A percentile compares a stretch with the other conserved stretches of the same genome.
phyloP scores from a whole-genome alignment of 2,113 vertebrate genomes.

The Coptodon bakossiorum region DNA sequence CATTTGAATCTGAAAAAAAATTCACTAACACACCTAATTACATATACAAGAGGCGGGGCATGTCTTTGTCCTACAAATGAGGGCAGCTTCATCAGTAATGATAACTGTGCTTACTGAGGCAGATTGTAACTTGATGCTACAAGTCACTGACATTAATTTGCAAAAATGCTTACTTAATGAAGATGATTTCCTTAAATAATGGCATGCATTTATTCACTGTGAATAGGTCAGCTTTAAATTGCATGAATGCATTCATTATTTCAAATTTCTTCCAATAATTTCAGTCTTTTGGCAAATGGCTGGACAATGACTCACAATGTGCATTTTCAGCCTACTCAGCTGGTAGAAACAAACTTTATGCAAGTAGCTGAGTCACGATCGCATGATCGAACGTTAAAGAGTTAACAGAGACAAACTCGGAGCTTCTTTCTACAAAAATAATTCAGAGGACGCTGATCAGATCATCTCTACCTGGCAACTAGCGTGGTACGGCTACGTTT shows the following conservation, averaged over 20 bases:
- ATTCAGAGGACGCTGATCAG: not conserved
- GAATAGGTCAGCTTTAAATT: slow-evolving; percentile 42
- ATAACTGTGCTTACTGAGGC: slow-evolving; percentile 44
- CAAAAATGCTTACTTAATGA: slow-evolving; percentile 58
- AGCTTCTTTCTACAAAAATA: not conserved
- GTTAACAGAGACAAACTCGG: not conserved
- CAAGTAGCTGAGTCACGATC: not conserved
- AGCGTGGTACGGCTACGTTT: not conserved
- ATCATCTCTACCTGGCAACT: not conserved
- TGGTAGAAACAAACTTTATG: slow-evolving; percentile 10
- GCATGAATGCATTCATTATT: slow-evolving; percentile 45
- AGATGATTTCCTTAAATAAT: slow-evolving; percentile 51
- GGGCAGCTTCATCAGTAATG: slow-evolving; percentile 25
- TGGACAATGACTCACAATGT: not conserved
- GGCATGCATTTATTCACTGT: slow-evolving; percentile 47
- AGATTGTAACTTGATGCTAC: slow-evolving; percentile 6
- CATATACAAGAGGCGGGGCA: not conserved
- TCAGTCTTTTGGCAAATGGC: not conserved
- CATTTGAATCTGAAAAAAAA: not conserved
- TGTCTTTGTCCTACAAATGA: slow-evolving; percentile 3
- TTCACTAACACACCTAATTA: not conserved
- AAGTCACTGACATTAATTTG: slow-evolving; percentile 53
- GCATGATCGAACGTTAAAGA: not conserved
- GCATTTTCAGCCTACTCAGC: slow-evolving; percentile 26
- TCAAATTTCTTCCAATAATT: slow-evolving; percentile 8